Evolutionary conservation across 2,113 vertebrate species (phyloP), one percentile per base, ranked within the genome.

Genomic region (Pygathrix nemaeus): DNA sequence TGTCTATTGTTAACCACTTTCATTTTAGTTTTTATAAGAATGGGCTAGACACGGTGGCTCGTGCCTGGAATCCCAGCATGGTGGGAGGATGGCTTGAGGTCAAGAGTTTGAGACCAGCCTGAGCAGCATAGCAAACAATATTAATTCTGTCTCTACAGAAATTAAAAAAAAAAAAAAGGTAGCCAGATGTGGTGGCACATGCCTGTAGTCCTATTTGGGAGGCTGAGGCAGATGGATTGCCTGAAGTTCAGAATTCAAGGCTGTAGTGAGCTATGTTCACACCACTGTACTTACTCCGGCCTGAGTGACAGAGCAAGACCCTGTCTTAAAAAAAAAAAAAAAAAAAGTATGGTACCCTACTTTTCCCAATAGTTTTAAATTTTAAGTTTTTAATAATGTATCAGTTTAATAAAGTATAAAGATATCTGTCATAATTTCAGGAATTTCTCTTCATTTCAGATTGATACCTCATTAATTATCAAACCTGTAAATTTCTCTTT

Each of bases 321-420:
- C 12, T 14, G 27, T 32, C 27, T 64, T 35, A 8, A 68, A 8
- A 35, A 35, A 68, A 32, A 66, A 27, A 27, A 64, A 10, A 32
- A 32, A 68, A 30, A 17, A 52, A 78, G 13, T 70, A 45, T 68
- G 5, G 12, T 72, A 72, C 8, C 48, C 8, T 40, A 13, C 27
- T 76, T 87, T 91, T 3, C 10, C 43, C 35, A 45, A 6, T 38
- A 52, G 20, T 88, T 96, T 88, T 64, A 76, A 95, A 32, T 75
- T 88, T 95, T 25, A 80, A n/a, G 2, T 70, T 88, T 92, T 93
- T 82, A 90, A 43, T 96, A 83, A 93, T 52, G 48, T 81, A 61
- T 8, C 57, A 40, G 18, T 93, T 40, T 32, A 95, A 59, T 35
- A 68, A 79, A 76, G 18, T 64, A 38, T 94, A 43, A 25, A 85